These are phyloP conservation scores for Halocynthia roretzi DNA, from an alignment of 23 tunicate species.

Conservation along the genomic window DNA sequence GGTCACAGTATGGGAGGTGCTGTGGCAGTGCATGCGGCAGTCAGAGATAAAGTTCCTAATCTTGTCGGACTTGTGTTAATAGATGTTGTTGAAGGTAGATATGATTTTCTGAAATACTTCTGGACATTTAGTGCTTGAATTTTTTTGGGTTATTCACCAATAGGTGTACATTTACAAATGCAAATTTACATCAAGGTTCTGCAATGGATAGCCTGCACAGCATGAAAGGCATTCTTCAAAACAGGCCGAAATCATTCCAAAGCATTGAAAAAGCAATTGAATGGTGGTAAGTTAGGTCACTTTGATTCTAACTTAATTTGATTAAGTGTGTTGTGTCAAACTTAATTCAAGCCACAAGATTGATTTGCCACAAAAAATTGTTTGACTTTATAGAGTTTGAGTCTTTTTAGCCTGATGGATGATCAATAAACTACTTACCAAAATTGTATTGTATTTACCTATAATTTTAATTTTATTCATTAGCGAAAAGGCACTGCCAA, in stretches of 20 bases:
- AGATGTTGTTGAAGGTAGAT: slow-evolving; percentile 92
- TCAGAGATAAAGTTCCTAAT: slow-evolving; percentile 23
- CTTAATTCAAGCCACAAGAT: not conserved
- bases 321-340: slow-evolving; percentile 1
- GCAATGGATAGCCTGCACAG: slow-evolving; percentile 67
- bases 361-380: not conserved
- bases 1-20: slow-evolving; percentile 99
- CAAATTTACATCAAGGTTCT: slow-evolving; percentile 33
- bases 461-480: no score
- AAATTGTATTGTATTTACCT: no score
- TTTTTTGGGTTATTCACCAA: not conserved
- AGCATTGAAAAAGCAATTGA: slow-evolving; percentile 79
- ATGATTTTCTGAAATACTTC: no score
- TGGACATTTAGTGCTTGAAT: no score
- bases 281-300: slow-evolving; percentile 55
- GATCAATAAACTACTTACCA: no score
- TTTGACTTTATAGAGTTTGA: not conserved
- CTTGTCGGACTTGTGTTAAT: slow-evolving; percentile 72
- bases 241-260: slow-evolving; percentile 52
- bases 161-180: not conserved
- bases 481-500: no score
- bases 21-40: slow-evolving; percentile 75
- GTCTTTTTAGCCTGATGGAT: no score
- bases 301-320: not conserved
- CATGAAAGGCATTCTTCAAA: slow-evolving; percentile 55